These are phyloP conservation scores for Thaleichthys pacificus DNA, from an alignment of 2,797 vertebrate genomes.

Conservation along the genomic window DNA sequence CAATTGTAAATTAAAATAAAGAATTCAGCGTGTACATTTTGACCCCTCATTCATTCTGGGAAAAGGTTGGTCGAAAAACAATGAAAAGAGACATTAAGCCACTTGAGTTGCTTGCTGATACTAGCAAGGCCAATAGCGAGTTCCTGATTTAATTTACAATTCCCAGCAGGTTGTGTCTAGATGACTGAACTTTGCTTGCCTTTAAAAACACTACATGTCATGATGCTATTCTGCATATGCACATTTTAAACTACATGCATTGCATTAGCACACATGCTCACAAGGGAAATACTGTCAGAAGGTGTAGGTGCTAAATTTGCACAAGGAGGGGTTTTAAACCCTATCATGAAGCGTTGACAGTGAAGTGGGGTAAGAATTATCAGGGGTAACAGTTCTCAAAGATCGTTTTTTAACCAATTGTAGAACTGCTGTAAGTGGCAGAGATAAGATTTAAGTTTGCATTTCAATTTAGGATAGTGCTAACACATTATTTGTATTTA, in stretches of 20 bases:
- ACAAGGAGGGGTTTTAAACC: conserved; percentile 18
- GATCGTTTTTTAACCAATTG: conserved; percentile 19
- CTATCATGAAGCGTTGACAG: conserved; percentile 44
- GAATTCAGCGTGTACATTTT: conserved; percentile 42
- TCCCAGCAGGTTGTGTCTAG: conserved; percentile 28
- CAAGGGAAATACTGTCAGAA: conserved; percentile 34
- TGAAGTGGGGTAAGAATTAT: conserved; percentile 53
- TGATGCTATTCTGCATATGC: conserved; percentile 31
- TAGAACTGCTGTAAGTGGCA: not conserved
- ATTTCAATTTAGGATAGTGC: too few species aligned
- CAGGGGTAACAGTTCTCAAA: conserved; percentile 59
- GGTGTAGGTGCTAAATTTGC: conserved; percentile 32
- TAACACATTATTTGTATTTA: too few species aligned
- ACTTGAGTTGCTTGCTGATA: conserved; percentile 28
- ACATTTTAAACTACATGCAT: conserved; percentile 23
- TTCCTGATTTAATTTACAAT: conserved; percentile 38
- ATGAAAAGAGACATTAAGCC: conserved; percentile 36
- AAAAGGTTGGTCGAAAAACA: conserved; percentile 36
- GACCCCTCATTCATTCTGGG: conserved; percentile 31
- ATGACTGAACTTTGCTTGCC: conserved; percentile 28
- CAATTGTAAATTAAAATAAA: conserved; percentile 55
- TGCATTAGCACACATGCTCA: conserved; percentile 30
- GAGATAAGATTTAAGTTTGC: not conserved
- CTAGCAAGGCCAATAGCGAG: conserved; percentile 6
- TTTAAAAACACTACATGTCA: conserved; percentile 33